A percentile compares a stretch with the other conserved stretches of the same genome.
These are phyloP conservation scores for Chouioia cunea DNA, from an alignment of 2,888 invertebrate species.

Conservation along the genomic window DNA sequence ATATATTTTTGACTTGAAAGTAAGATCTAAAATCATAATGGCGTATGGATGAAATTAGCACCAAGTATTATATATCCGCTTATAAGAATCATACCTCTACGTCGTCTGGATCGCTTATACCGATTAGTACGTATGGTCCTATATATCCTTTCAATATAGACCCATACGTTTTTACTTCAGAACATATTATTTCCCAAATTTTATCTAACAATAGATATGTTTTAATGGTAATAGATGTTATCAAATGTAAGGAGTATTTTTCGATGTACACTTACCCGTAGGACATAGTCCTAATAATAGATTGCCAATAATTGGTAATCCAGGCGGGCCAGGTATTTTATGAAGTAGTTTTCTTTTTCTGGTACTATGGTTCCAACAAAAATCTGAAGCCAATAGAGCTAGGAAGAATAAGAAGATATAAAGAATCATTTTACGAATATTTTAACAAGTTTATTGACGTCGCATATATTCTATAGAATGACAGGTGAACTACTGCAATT, in stretches of 20 bases:
- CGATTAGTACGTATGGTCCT: conserved; percentile 39
- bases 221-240: neutral
- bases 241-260: neutral
- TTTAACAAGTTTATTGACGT: too few species aligned
- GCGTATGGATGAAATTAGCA: neutral
- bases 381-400: too few species aligned
- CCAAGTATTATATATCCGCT: neutral
- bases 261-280: conserved; percentile 5
- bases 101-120: conserved; percentile 59
- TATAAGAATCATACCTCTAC: conserved; percentile 51
- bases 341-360: conserved; percentile 48
- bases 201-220: conserved; percentile 44
- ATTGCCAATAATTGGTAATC: conserved; percentile 54
- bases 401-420: too few species aligned
- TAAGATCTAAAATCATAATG: conserved; percentile 53
- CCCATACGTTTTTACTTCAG: too few species aligned
- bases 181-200: conserved; percentile 48
- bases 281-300: neutral
- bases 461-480: too few species aligned
- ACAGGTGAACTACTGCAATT: too few species aligned
- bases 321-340: conserved; percentile 62
- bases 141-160: too few species aligned
- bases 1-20: conserved; percentile 61
- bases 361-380: neutral
- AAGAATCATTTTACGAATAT: too few species aligned